Evolutionary conservation across 2,888 invertebrate species (phyloP), one percentile per base, ranked within the genome.

Genomic region (Lasioglossum leucozonium): DNA sequence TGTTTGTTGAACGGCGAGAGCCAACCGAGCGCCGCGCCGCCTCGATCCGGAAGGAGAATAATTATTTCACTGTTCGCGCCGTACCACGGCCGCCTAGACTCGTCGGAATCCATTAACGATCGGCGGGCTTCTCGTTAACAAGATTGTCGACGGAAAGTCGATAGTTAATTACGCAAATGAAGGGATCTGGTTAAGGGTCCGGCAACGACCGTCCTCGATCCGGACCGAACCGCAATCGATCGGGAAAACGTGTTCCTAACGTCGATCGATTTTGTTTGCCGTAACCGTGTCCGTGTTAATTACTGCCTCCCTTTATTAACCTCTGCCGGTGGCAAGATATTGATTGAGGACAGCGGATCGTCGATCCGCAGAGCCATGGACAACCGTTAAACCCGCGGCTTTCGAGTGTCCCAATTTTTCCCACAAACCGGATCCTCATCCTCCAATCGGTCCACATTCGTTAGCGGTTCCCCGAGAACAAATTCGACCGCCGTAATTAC

Each of bases 91-190:
- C 72, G 69, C 58, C 44, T 69, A 40, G 47, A 40, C 51, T 77
- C 62, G n/a, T 42, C 72, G 77, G 72, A 90, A 85, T 89, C 80
- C 85, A 89, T 89, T 88, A 88, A 84, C 84, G 88, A 88, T 82
- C 81, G 79, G 51, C 75, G 79, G 82, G 86, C 69, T 79, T 88
- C 86, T 90, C 86, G 90, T 86, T 89, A 89, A 90, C 89, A 81
- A 88, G 85, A 81, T 83, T 81, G 86, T 58, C 87, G 87, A 90
- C 90, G 72, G 88, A 87, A 90, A 90, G 88, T 88, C 88, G 88
- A 88, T 90, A 88, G 89, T 89, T 89, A 89, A 90, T 90, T 90
- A 89, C 83, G 88, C 83, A 85, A 90, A 90, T 85, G 89, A 87
- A 86, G 87, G 86, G 87, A 82, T 87, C 87, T 72, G 84, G 90